Conservation (phyloP, 2,113 vertebrate genomes). For the Solenodon paradoxus region DNA sequence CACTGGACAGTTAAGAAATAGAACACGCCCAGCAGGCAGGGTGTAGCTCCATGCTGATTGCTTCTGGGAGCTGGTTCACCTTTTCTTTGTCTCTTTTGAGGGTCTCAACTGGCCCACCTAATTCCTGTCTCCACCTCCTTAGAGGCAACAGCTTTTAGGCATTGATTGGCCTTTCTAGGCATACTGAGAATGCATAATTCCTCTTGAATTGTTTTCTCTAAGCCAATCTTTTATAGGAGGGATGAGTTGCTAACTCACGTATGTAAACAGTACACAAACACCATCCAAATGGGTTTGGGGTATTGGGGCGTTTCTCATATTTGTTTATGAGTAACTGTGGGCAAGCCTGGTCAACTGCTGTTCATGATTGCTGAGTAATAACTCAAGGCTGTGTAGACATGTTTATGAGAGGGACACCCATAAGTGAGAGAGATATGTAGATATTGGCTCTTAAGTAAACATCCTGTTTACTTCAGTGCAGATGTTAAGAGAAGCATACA, state of each 20-base stretch:
- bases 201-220: not conserved
- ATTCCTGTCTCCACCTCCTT: not conserved
- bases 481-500: not conserved
- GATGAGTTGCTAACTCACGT: not conserved
- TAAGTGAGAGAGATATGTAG: not conserved
- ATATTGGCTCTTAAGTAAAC: not conserved
- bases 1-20: slow-evolving; percentile 23
- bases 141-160: not conserved
- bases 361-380: slow-evolving; percentile 50
- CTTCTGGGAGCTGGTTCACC: not conserved
- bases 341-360: slow-evolving; percentile 27
- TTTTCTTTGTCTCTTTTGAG: not conserved
- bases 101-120: not conserved
- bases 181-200: not conserved
- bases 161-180: not conserved
- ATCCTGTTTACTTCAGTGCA: not conserved
- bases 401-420: not conserved
- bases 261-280: not conserved
- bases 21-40: slow-evolving; percentile 31
- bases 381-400: slow-evolving; percentile 16
- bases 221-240: not conserved
- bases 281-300: slow-evolving; percentile 6
- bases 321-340: slow-evolving; percentile 67
- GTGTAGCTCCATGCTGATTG: not conserved
- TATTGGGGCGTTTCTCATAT: slow-evolving; percentile 62